Evolutionary conservation across 2,113 vertebrate species (phyloP).

Genomic region (Mesoclemmys tuberculata): DNA sequence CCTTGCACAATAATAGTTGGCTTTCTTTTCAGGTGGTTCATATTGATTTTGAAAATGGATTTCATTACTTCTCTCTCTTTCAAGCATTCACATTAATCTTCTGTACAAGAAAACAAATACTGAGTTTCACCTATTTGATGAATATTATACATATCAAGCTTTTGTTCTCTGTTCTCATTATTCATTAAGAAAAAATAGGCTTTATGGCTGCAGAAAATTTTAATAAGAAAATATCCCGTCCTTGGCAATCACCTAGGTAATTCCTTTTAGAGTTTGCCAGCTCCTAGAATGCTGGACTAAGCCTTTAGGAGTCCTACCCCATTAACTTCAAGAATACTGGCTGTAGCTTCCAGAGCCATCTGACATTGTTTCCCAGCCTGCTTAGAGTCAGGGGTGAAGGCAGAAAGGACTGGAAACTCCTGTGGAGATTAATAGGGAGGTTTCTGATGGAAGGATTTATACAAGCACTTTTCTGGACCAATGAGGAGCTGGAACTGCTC

Average conservation of each 20-base stretch:
- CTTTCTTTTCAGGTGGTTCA: not conserved
- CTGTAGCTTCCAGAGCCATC: not conserved
- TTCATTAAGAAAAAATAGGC: not conserved
- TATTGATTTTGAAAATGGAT: not conserved
- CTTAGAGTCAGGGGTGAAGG: not conserved
- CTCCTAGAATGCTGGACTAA: not conserved
- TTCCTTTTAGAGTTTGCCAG: not conserved
- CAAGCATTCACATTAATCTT: not conserved
- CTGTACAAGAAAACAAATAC: not conserved
- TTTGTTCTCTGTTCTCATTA: not conserved
- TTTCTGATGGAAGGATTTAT: not conserved
- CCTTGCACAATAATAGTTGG: not conserved
- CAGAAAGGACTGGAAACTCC: not conserved
- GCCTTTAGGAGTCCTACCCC: not conserved
- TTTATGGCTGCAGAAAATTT: rapidly evolving
- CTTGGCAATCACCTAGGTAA: not conserved
- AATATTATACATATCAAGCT: not conserved
- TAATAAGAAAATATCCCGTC: not conserved
- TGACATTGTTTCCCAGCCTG: not conserved
- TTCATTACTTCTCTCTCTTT: not conserved
- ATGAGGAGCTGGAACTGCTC: not conserved
- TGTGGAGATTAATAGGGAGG: not conserved
- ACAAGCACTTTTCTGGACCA: not conserved
- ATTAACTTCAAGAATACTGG: not conserved
- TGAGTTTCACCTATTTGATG: not conserved